A percentile compares a stretch with the other conserved stretches of the same genome.
These are phyloP conservation scores for Melopsittacus undulatus DNA, from an alignment of 2,797 vertebrate genomes.

Conservation along the genomic window DNA sequence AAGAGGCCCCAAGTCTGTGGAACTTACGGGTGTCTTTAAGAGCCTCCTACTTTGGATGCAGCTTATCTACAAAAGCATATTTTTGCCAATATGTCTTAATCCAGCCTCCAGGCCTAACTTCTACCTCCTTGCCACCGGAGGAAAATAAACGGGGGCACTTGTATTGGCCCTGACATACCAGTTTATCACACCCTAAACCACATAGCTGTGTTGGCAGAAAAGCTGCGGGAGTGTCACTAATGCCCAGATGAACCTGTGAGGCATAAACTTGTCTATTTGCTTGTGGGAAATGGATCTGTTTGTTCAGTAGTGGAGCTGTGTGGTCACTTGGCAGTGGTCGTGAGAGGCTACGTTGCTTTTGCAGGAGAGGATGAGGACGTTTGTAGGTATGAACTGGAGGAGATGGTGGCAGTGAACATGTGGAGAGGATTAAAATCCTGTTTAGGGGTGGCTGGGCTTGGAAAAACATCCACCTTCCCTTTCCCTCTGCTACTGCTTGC, in stretches of 20 bases:
- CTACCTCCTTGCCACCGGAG: neutral
- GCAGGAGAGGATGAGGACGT: neutral
- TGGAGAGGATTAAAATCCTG: neutral
- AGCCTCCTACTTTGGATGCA: neutral
- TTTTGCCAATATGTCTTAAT: conserved; percentile 23
- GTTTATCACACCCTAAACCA: neutral
- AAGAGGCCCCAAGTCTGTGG: neutral
- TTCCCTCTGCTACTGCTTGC: neutral
- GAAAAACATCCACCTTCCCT: neutral
- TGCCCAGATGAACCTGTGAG: neutral
- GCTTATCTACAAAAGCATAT: conserved; percentile 37
- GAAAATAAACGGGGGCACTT: neutral
- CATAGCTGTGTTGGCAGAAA: neutral
- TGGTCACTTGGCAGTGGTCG: neutral
- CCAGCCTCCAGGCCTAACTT: conserved; percentile 12
- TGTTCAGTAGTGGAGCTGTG: neutral
- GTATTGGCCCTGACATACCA: neutral
- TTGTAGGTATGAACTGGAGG: neutral
- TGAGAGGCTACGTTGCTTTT: neutral
- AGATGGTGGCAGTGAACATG: neutral
- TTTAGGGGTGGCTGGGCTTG: neutral
- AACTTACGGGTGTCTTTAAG: neutral
- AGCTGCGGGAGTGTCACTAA: neutral
- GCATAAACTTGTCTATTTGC: neutral
- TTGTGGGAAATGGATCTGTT: neutral